A percentile compares a stretch with the other conserved stretches of the same genome.
These are phyloP conservation scores for Cnemophilus loriae DNA, from an alignment of 2,113 vertebrate genomes.

Conservation along the genomic window DNA sequence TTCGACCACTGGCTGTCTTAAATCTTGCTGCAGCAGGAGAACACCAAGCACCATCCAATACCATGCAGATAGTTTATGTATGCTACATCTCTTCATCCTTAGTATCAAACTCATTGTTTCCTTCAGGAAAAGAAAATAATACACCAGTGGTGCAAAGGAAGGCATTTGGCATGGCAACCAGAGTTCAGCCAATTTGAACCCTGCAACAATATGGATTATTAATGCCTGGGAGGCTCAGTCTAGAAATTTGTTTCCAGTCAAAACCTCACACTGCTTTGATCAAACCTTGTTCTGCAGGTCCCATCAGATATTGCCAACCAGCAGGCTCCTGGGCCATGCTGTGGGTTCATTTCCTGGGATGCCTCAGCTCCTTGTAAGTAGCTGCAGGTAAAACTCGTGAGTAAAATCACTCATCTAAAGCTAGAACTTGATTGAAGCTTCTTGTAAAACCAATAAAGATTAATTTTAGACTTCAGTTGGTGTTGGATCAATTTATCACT, in stretches of 20 bases:
- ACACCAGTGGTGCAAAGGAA: neutral
- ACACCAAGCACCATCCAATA: neutral
- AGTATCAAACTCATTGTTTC: neutral
- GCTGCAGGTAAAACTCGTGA: neutral
- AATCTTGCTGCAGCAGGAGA: neutral
- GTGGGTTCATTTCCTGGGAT: neutral
- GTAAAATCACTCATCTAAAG: neutral
- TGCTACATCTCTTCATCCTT: accelerated
- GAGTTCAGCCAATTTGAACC: neutral
- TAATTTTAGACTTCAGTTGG: neutral
- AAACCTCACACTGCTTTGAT: neutral
- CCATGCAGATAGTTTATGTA: neutral
- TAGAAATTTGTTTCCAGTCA: neutral
- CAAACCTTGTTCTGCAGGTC: neutral
- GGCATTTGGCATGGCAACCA: neutral
- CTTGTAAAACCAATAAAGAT: neutral
- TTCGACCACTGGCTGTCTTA: neutral
- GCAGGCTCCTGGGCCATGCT: neutral
- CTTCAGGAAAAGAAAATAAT: neutral
- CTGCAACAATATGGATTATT: neutral
- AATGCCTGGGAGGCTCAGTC: neutral
- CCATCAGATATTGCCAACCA: neutral
- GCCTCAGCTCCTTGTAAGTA: neutral
- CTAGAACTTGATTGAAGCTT: neutral
- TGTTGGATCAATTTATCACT: neutral